A percentile compares a stretch with the other conserved stretches of the same genome.
Evolutionary conservation across 2,113 vertebrate genomes (phyloP).

Genomic region (Rhinolophus sinicus): DNA sequence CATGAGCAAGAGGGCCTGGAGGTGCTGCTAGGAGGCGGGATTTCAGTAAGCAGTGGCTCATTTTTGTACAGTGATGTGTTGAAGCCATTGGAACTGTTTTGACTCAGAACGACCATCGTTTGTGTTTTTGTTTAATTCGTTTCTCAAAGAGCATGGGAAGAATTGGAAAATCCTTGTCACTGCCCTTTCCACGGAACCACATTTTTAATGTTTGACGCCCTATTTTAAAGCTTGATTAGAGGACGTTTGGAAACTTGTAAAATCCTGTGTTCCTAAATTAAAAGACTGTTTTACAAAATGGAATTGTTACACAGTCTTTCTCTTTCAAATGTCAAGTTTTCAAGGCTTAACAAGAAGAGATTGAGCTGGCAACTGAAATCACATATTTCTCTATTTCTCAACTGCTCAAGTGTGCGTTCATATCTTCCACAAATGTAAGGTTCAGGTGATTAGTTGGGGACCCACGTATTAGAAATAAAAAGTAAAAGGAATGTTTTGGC

Average conservation of each 20-base stretch:
- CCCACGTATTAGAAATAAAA: background rate
- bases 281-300: conserved; percentile 65
- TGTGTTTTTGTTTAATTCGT: conserved; percentile 79
- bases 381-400: conserved; percentile 39
- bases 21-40: conserved; percentile 76
- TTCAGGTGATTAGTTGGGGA: conserved; percentile 23
- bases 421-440: conserved; percentile 38
- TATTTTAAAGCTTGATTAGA: conserved; percentile 77
- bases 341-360: conserved; percentile 69
- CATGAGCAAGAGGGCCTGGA: conserved; percentile 80
- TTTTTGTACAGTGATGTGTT: conserved; percentile 87
- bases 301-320: conserved; percentile 12
- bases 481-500: background rate
- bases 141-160: conserved; percentile 82
- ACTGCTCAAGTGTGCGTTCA: conserved; percentile 42
- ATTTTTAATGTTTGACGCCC: conserved; percentile 66
- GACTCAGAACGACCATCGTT: conserved; percentile 85
- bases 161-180: conserved; percentile 79
- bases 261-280: conserved; percentile 60
- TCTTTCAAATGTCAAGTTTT: conserved; percentile 69
- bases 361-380: conserved; percentile 25
- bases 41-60: conserved; percentile 84
- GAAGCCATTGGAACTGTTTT: conserved; percentile 83
- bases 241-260: conserved; percentile 77
- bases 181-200: conserved; percentile 76